These are phyloP conservation scores for Drosophila koepferae DNA, from an alignment of 2,888 invertebrate species.

Conservation along the genomic window DNA sequence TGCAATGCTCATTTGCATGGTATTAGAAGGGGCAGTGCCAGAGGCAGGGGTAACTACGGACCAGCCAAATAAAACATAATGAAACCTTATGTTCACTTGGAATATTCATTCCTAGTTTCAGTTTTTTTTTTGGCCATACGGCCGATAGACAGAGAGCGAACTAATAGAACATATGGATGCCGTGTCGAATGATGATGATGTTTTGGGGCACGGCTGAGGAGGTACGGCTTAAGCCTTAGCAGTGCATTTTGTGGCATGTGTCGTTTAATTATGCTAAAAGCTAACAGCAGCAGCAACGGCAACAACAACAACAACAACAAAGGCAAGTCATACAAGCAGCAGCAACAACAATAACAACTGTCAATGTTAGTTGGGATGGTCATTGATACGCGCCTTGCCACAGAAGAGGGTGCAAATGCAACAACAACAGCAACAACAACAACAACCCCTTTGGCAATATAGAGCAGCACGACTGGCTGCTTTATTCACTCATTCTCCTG, in stretches of 20 bases:
- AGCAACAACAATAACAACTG: slow-evolving; percentile 45
- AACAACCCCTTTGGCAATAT: slow-evolving; percentile 60
- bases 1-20: slow-evolving; percentile 68
- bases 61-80: slow-evolving; percentile 48
- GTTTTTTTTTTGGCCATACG: slow-evolving; percentile 61
- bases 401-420: slow-evolving; percentile 66
- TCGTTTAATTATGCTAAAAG: slow-evolving; percentile 85
- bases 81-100: slow-evolving; percentile 76
- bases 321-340: slow-evolving; percentile 62
- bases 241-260: slow-evolving; percentile 85
- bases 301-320: slow-evolving; percentile 51
- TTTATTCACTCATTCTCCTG: slow-evolving; percentile 38
- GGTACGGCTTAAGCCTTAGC: slow-evolving; percentile 71
- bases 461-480: slow-evolving; percentile 32
- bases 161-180: slow-evolving; percentile 82
- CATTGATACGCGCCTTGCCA: slow-evolving; percentile 61
- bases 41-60: slow-evolving; percentile 13
- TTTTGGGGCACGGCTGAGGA: slow-evolving; percentile 21
- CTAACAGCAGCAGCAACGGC: slow-evolving; percentile 75
- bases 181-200: slow-evolving; percentile 64
- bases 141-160: slow-evolving; percentile 30
- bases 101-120: slow-evolving; percentile 50
- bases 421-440: slow-evolving; percentile 31
- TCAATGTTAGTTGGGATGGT: slow-evolving; percentile 53
- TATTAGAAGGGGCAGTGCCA: slow-evolving; percentile 18